Evolutionary conservation across 1,140 invertebrate genomes (phyloP).

Genomic region (Drosophila neocordata): DNA sequence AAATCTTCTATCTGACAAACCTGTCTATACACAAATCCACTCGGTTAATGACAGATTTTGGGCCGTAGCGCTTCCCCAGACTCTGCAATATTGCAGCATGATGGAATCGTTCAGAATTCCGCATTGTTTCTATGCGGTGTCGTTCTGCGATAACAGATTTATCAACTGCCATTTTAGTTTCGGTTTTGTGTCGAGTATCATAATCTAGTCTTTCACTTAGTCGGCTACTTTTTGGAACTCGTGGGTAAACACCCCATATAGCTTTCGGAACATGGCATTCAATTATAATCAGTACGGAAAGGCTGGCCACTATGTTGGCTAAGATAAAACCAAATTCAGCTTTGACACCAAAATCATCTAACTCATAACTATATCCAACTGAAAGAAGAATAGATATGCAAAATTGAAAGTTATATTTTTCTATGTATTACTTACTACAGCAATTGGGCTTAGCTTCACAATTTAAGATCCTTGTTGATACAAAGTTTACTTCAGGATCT

Average conservation of each 20-base stretch:
- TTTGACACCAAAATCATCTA: background rate
- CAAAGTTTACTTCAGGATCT: constrained; percentile 33
- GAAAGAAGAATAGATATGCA: background rate
- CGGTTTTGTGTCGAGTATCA: background rate
- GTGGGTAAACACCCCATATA: background rate
- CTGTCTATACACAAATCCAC: constrained; percentile 43
- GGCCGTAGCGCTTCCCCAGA: constrained; percentile 6
- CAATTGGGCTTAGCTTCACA: constrained; percentile 44
- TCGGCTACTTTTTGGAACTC: too few species aligned
- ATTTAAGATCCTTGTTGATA: constrained; percentile 35
- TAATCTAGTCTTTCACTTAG: background rate
- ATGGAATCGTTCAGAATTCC: background rate
- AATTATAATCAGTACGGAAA: background rate
- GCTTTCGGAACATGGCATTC: background rate
- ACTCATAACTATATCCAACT: background rate
- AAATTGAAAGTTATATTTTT: background rate
- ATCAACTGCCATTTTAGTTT: background rate
- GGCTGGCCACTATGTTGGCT: background rate
- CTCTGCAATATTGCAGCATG: constrained; percentile 15
- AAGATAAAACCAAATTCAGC: constrained; percentile 13
- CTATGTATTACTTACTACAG: constrained; percentile 47
- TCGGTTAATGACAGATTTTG: constrained; percentile 16
- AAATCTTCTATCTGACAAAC: constrained; percentile 24
- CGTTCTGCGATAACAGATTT: constrained; percentile 29
- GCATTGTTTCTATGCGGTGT: constrained; percentile 10